Evolutionary conservation across 2,797 vertebrate genomes (phyloP).

Genomic region (Labeo calbasu): DNA sequence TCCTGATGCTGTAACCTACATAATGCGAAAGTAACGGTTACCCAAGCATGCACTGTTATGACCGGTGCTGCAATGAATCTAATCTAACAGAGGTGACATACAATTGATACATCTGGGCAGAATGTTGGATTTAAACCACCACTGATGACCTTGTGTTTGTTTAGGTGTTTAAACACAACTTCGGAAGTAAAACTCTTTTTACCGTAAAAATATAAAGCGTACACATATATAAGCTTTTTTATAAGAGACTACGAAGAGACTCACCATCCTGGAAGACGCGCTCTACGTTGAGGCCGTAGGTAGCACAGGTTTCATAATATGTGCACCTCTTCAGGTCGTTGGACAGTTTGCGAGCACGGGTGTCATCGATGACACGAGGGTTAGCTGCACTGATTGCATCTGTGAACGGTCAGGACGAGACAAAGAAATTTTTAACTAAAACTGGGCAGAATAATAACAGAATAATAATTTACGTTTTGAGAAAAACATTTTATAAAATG

Average conservation of each 20-base stretch:
- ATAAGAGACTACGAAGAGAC: conserved; percentile 21
- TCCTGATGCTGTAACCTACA: conserved; percentile 1
- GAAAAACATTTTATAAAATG: neutral
- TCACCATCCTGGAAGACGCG: conserved; percentile 96
- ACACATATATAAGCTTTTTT: neutral
- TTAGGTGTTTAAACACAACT: neutral
- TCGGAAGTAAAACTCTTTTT: neutral
- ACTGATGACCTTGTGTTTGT: neutral
- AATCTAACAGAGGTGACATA: neutral
- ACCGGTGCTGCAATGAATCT: neutral
- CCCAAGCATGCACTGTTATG: conserved; percentile 17
- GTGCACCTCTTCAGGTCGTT: conserved; percentile 96
- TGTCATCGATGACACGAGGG: conserved; percentile 91
- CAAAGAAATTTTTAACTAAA: neutral
- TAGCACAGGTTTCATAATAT: conserved; percentile 97
- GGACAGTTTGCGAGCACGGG: conserved; percentile 89
- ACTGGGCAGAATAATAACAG: neutral
- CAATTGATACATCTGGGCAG: neutral
- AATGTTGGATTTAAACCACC: neutral
- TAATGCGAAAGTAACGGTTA: conserved; percentile 3
- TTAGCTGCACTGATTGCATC: conserved; percentile 95
- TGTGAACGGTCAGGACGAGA: conserved; percentile 57
- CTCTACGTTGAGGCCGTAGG: conserved; percentile 96
- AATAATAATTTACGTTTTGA: neutral
- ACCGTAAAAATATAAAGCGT: neutral